Conservation (phyloP, 1,140 invertebrate species). For the Kradibia gibbosae region DNA sequence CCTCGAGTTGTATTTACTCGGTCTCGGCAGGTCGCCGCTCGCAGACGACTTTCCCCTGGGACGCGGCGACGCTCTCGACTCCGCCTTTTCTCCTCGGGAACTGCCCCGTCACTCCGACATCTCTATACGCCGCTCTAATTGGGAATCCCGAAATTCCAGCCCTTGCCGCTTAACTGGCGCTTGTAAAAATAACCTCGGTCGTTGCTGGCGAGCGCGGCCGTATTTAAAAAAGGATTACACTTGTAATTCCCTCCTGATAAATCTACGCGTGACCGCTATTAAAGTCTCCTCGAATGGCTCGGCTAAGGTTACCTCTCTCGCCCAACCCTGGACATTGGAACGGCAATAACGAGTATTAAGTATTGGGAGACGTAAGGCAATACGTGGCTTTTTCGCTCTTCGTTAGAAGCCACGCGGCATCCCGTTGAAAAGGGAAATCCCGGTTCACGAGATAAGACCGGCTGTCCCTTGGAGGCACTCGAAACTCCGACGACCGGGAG, state of each 20-base stretch:
- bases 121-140: slow-evolving; percentile 6
- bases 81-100: neutral
- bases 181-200: slow-evolving; percentile 3
- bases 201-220: neutral
- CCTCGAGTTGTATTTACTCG: slow-evolving; percentile 40
- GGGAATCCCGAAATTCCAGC: neutral
- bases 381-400: too few relatives aligned
- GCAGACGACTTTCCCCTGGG: neutral
- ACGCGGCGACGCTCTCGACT: neutral
- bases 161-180: neutral
- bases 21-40: slow-evolving; percentile 4
- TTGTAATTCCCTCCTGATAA: neutral
- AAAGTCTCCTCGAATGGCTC: too few relatives aligned
- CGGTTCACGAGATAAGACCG: too few relatives aligned
- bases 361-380: too few relatives aligned
- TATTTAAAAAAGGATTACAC: slow-evolving; percentile 30
- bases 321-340: too few relatives aligned
- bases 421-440: too few relatives aligned
- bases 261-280: too few relatives aligned
- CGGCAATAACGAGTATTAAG: too few relatives aligned
- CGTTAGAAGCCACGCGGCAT: too few relatives aligned
- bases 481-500: too few relatives aligned
- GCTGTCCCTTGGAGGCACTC: too few relatives aligned
- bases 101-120: slow-evolving; percentile 11
- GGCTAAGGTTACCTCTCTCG: too few relatives aligned